Evolutionary conservation across 2,888 invertebrate species (phyloP).

Genomic region (Amorpha juglandis): DNA sequence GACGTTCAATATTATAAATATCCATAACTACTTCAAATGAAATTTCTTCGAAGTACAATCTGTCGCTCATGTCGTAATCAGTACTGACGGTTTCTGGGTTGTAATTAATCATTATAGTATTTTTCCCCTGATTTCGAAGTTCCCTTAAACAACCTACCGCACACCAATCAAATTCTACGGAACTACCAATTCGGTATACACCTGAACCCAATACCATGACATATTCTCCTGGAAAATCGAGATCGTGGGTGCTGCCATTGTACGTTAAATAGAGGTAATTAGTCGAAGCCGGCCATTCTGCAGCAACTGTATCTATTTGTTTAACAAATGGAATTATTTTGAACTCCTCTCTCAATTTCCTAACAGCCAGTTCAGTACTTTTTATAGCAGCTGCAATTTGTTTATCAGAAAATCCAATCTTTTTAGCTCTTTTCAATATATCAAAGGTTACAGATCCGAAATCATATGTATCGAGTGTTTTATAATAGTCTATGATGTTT

Average conservation of each 20-base stretch:
- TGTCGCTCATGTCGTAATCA: constrained; percentile 99
- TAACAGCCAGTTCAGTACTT: constrained; percentile 93
- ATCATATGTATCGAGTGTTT: constrained; percentile 86
- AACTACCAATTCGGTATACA: constrained; percentile 98
- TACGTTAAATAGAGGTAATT: constrained; percentile 99
- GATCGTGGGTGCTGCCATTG: constrained; percentile 92
- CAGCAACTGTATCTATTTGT: constrained; percentile 99
- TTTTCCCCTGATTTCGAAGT: constrained; percentile 92
- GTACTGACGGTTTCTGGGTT: constrained; percentile 99
- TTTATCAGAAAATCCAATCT: constrained; percentile 98
- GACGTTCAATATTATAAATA: constrained; percentile 96
- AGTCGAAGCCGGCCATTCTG: constrained; percentile 99
- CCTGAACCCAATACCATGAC: constrained; percentile 97
- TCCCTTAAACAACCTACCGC: constrained; percentile 98
- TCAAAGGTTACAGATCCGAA: constrained; percentile 85
- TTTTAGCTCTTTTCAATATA: constrained; percentile 92
- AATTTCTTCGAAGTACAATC: constrained; percentile 99
- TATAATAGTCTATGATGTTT: constrained; percentile 92
- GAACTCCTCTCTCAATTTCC: constrained; percentile 90
- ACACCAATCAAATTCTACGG: constrained; percentile 99
- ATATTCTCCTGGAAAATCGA: constrained; percentile 91
- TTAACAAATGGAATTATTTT: constrained; percentile 94
- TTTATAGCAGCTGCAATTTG: constrained; percentile 95
- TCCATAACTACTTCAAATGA: constrained; percentile 99
- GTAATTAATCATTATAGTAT: constrained; percentile 99